Evolutionary conservation across 2,797 vertebrate genomes (phyloP).

Genomic region (Poeciliopsis turneri): DNA sequence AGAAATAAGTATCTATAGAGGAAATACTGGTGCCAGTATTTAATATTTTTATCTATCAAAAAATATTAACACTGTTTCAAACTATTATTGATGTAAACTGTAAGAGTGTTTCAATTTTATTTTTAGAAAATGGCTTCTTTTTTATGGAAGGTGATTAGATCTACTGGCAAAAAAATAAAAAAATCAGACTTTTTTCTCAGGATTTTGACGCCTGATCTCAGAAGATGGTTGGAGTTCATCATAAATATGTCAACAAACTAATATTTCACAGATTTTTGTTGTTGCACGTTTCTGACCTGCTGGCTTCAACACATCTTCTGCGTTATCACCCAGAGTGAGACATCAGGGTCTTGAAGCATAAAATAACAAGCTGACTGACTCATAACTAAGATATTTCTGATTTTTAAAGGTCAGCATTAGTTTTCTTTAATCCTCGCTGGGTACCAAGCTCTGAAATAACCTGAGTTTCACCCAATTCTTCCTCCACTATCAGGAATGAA

Average conservation of each 20-base stretch:
- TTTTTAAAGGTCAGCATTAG: conserved; percentile 64
- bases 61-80: not conserved
- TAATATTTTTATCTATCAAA: not conserved
- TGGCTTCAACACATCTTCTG: not conserved
- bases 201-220: too few species aligned
- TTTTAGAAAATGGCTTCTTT: not conserved
- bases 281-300: conserved; percentile 10
- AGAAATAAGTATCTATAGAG: not conserved
- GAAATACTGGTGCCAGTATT: not conserved
- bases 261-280: conserved; percentile 5
- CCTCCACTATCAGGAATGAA: not conserved
- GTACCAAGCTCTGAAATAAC: conserved; percentile 36
- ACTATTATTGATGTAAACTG: not conserved
- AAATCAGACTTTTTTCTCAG: too few species aligned
- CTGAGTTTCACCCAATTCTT: conserved; percentile 3
- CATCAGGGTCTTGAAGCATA: conserved; percentile 7
- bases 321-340: conserved; percentile 26
- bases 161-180: too few species aligned
- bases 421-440: conserved; percentile 41
- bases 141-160: too few species aligned
- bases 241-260: not conserved
- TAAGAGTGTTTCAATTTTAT: not conserved
- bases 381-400: conserved; percentile 42
- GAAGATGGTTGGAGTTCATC: not conserved
- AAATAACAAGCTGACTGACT: conserved; percentile 33